Evolutionary conservation across 2,797 vertebrate species (phyloP).

Genomic region (Karalla daura): DNA sequence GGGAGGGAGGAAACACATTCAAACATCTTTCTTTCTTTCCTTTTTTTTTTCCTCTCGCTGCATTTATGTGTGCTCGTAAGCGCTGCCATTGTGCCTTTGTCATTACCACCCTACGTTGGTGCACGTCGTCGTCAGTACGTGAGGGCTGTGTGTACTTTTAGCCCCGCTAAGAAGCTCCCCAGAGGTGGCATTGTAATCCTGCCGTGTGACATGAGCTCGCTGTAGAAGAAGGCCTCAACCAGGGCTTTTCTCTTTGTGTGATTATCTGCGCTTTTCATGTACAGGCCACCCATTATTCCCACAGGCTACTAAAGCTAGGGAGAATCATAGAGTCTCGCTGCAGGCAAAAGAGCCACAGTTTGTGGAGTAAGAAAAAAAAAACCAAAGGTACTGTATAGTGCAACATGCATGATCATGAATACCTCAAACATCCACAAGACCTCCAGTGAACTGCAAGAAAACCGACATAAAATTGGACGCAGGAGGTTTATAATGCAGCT

Average conservation of each 20-base stretch:
- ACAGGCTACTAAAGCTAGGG: conserved; percentile 57
- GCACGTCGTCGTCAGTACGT: conserved; percentile 28
- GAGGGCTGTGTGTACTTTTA: conserved; percentile 42
- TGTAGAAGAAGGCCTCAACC: conserved; percentile 60
- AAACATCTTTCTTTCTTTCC: neutral
- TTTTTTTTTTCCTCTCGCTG: neutral
- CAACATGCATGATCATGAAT: conserved; percentile 41
- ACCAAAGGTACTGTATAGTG: neutral
- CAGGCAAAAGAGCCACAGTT: conserved; percentile 36
- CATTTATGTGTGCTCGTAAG: neutral
- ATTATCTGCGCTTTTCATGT: conserved; percentile 71
- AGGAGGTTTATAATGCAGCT: conserved; percentile 18
- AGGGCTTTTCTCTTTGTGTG: conserved; percentile 61
- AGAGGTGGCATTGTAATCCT: conserved; percentile 65
- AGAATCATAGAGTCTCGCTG: conserved; percentile 43
- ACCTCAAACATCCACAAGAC: conserved; percentile 3
- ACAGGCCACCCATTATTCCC: conserved; percentile 60
- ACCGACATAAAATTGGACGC: neutral
- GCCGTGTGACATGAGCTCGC: conserved; percentile 61
- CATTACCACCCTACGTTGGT: conserved; percentile 26
- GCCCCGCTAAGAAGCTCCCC: conserved; percentile 55
- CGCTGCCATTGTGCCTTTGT: conserved; percentile 33
- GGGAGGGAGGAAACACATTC: neutral
- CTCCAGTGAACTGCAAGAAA: conserved; percentile 18
- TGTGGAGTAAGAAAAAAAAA: conserved; percentile 10